Conservation (phyloP, 1,140 invertebrate species). For the Cephus cinctus region DNA sequence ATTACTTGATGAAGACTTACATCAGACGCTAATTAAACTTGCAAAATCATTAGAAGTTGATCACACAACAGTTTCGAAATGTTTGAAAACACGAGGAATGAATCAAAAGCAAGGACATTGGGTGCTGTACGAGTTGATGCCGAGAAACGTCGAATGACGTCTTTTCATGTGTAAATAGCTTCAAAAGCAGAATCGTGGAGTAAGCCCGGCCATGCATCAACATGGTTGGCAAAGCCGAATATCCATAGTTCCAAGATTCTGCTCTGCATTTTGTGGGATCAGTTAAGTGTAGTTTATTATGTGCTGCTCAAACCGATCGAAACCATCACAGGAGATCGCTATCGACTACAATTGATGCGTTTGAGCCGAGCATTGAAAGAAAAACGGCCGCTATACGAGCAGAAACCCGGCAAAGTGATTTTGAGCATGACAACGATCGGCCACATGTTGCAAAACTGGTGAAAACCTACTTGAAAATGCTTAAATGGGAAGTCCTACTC, state of each 20-base stretch:
- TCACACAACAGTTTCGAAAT: no score
- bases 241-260: slow-evolving; percentile 22
- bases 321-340: slow-evolving; percentile 23
- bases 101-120: slow-evolving; percentile 10
- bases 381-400: slow-evolving; percentile 11
- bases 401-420: slow-evolving; percentile 22
- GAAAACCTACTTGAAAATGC: slow-evolving; percentile 20
- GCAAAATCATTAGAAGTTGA: not conserved
- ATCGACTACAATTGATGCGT: slow-evolving; percentile 28
- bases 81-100: no score
- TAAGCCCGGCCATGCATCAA: slow-evolving; percentile 16
- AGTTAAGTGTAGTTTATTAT: slow-evolving; percentile 27
- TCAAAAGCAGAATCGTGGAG: slow-evolving; percentile 24
- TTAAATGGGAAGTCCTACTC: slow-evolving; percentile 29
- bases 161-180: no score
- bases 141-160: no score
- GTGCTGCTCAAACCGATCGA: slow-evolving; percentile 25
- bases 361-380: slow-evolving; percentile 22
- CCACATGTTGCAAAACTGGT: slow-evolving; percentile 26
- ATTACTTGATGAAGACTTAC: slow-evolving; percentile 10
- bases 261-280: slow-evolving; percentile 28
- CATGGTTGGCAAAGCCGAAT: slow-evolving; percentile 25
- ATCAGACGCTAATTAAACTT: slow-evolving; percentile 8
- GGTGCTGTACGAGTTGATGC: slow-evolving; percentile 11
- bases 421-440: slow-evolving; percentile 31